Percentiles rank a stretch among this genome's conserved stretches.
Conservation (phyloP, 1,140 invertebrate genomes). For the Drosophila parabipectinata region DNA sequence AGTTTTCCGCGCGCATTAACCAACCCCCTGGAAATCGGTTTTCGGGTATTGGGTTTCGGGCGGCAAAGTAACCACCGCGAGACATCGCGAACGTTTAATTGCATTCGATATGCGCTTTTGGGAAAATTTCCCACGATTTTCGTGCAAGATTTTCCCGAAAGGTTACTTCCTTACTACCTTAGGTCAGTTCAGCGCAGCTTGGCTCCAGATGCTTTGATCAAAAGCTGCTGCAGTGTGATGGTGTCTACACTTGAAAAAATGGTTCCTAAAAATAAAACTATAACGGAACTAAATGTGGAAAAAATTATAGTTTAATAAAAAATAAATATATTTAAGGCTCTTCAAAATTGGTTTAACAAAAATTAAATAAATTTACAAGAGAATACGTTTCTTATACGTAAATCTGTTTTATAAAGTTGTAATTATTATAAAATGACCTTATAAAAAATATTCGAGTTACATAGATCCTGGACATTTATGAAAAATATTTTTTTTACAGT, state of each 20-base stretch:
- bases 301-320: too few relatives aligned
- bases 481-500: slow-evolving; percentile 9
- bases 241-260: slow-evolving; percentile 1
- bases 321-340: too few relatives aligned
- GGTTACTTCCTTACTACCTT: slow-evolving; percentile 52
- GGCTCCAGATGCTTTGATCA: slow-evolving; percentile 60
- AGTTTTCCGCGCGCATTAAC: slow-evolving; percentile 58
- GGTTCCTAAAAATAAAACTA: neutral
- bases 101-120: slow-evolving; percentile 80
- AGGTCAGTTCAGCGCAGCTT: slow-evolving; percentile 26
- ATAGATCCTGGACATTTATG: too few relatives aligned
- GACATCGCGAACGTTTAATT: slow-evolving; percentile 71
- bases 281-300: too few relatives aligned
- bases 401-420: too few relatives aligned
- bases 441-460: too few relatives aligned
- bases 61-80: slow-evolving; percentile 53
- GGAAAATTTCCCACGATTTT: slow-evolving; percentile 80
- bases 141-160: slow-evolving; percentile 61
- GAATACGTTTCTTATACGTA: too few relatives aligned
- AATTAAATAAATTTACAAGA: too few relatives aligned
- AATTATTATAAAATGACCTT: too few relatives aligned
- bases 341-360: too few relatives aligned
- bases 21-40: slow-evolving; percentile 44
- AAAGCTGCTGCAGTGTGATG: slow-evolving; percentile 49
- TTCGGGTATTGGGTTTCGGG: slow-evolving; percentile 41